These are phyloP conservation scores for Hemitrygon akajei DNA, from an alignment of 2,797 vertebrate genomes.

Conservation along the genomic window DNA sequence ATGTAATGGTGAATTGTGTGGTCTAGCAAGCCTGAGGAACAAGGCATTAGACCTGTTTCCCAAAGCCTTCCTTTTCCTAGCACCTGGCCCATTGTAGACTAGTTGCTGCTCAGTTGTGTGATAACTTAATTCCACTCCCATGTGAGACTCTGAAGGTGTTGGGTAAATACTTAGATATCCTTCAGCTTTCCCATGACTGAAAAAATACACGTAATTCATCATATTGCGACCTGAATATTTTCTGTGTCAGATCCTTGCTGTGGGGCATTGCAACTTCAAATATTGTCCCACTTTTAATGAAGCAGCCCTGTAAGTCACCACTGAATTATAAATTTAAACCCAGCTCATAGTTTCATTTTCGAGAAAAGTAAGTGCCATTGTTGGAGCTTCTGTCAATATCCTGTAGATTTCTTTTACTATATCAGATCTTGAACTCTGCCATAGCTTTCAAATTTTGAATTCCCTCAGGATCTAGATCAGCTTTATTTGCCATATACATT, in stretches of 20 bases:
- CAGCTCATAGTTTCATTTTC: not conserved
- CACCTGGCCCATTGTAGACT: not conserved
- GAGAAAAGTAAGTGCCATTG: not conserved
- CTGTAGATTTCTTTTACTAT: not conserved
- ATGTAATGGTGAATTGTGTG: no score
- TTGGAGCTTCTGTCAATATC: not conserved
- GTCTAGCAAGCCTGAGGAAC: not conserved
- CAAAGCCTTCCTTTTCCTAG: not conserved
- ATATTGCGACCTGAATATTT: constrained; percentile 5
- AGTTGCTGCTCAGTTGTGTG: not conserved
- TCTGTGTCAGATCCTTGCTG: not conserved
- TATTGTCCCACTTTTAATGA: not conserved
- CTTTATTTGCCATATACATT: no score
- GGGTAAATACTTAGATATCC: not conserved
- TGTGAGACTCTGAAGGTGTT: not conserved
- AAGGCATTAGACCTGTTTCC: not conserved
- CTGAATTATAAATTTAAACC: not conserved
- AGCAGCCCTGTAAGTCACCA: not conserved
- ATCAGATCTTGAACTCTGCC: not conserved
- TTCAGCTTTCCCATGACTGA: not conserved
- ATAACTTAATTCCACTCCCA: not conserved
- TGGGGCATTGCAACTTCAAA: not conserved
- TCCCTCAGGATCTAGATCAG: no score
- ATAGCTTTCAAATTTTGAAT: no score
- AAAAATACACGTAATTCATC: not conserved